These are phyloP conservation scores for Ditula angustiorana DNA, from an alignment of 2,888 invertebrate species.

Conservation along the genomic window DNA sequence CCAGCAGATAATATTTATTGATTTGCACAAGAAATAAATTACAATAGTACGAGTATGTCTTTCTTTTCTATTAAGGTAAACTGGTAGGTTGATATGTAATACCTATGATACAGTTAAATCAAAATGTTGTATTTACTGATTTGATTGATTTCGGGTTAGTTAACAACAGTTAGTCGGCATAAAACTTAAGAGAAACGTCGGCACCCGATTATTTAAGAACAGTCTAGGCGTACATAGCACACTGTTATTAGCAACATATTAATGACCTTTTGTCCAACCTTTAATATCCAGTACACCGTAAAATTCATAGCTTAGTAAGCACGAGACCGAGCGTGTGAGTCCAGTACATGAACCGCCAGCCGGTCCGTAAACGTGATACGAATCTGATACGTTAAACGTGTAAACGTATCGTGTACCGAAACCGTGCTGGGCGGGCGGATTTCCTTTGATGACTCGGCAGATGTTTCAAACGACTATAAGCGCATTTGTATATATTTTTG, in stretches of 20 bases:
- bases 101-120: no score
- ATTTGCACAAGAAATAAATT: no score
- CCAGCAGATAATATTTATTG: no score
- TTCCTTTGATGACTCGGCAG: conserved; percentile 5
- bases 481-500: no score
- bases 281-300: conserved; percentile 31
- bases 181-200: no score
- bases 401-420: conserved; percentile 8
- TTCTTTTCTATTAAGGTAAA: no score
- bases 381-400: background rate
- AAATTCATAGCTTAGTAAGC: conserved; percentile 39
- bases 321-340: conserved; percentile 34
- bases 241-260: conserved; percentile 15
- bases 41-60: no score
- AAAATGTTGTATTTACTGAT: no score
- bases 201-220: background rate
- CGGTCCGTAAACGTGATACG: conserved; percentile 4
- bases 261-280: conserved; percentile 33
- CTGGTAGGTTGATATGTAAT: no score
- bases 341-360: conserved; percentile 23
- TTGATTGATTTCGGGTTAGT: no score
- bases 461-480: background rate
- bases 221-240: background rate
- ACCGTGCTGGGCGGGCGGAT: background rate
- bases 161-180: no score